Conservation (phyloP, 2,113 vertebrate genomes). For the Notechis scutatus region DNA sequence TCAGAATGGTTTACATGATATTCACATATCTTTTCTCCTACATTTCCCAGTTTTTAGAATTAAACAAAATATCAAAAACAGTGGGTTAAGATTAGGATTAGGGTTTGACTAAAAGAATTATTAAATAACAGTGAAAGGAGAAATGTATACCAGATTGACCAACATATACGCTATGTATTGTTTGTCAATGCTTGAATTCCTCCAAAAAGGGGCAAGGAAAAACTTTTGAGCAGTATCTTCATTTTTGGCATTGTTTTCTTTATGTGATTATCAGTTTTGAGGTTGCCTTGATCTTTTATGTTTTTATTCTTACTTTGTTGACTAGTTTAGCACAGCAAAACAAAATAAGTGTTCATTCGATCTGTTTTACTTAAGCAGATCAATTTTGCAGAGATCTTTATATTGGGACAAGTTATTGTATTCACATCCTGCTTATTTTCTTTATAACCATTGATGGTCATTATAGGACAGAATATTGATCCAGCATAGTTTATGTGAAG, state of each 20-base stretch:
- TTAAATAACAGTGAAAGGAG: neutral
- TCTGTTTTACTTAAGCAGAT: neutral
- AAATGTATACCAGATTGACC: neutral
- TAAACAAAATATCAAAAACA: neutral
- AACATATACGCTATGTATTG: neutral
- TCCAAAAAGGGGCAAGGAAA: neutral
- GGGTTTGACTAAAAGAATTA: neutral
- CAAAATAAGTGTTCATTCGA: neutral
- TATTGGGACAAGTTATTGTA: neutral
- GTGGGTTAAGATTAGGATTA: neutral
- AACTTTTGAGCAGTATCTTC: neutral
- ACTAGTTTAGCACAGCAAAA: neutral
- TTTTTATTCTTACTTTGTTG: neutral
- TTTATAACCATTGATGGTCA: neutral
- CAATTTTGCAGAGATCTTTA: neutral
- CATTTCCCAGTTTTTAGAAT: neutral
- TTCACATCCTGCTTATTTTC: neutral
- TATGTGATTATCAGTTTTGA: neutral
- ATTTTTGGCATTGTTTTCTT: neutral
- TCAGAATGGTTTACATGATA: neutral
- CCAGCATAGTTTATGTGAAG: neutral
- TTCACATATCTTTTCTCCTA: neutral
- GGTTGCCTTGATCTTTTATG: neutral
- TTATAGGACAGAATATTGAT: neutral
- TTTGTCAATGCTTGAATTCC: neutral